Evolutionary conservation across 2,113 vertebrate genomes (phyloP), one percentile per base, ranked within the genome.

Genomic region (Dinomys branickii): DNA sequence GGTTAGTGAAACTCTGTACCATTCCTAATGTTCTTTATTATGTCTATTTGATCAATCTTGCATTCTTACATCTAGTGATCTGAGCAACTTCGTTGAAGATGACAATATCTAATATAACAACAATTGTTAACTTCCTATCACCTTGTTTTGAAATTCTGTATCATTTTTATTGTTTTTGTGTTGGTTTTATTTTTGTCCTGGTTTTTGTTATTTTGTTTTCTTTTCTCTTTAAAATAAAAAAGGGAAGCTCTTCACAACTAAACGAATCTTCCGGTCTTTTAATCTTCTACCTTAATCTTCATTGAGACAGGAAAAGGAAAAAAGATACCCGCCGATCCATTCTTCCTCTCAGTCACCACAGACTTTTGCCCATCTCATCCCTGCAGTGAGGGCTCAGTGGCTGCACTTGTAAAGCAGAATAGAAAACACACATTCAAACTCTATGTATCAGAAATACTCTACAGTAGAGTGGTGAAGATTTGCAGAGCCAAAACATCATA

Each of bases 261-360:
- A 3, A 30, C 38, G 2, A 1, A 58, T 0, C 1, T 44, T 61
- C 4, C 35, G 17, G 4, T 1, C 4, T 61, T 93, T 84, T 63
- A 6, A 38, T 61, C 33, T 90, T 92, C 4, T 83, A 90, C 19
- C 5, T 94, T 86, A 73, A 44, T 71, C 9, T 78, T 95, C 47
- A 52, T 14, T 61, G 30, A 84, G 19, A 58, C 33, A 52, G 7
- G 2, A 84, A 14, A 61, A 9, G 3, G 1, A 44, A 87, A 54
- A 59, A 89, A 41, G 4, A 22, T 41, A 30, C 16, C 1, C 1
- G 80, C 0, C 13, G 67, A 2, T 86, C 10, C 11, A 22, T 52
- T 61, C 17, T 44, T 61, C 3, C 26, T 52, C 0, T 41, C 82
- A 44, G 0, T 54, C 2, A n/a, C 2, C 28, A 22, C 56, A 44